These are phyloP conservation scores for Dusona sp. DNA, from an alignment of 2,888 invertebrate species.

Conservation along the genomic window DNA sequence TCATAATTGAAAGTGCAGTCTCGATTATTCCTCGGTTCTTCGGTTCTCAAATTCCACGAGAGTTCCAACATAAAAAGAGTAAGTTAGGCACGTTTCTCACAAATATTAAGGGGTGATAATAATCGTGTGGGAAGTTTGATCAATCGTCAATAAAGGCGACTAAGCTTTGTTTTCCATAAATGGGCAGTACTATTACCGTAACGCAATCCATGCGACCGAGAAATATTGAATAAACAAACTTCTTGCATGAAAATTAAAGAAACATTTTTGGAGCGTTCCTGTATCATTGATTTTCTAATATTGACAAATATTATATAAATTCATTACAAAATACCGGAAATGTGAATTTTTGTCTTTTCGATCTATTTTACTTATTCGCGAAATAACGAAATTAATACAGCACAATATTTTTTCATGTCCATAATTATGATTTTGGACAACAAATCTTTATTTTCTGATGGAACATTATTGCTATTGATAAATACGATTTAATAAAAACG, in stretches of 20 bases:
- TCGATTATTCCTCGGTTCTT: not conserved
- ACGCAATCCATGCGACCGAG: not conserved
- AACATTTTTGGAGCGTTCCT: not conserved
- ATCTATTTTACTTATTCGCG: not conserved
- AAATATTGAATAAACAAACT: not conserved
- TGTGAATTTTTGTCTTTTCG: not conserved
- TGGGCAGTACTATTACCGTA: not conserved
- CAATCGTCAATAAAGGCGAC: not conserved
- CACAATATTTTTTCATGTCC: not conserved
- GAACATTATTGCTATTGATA: too few species aligned
- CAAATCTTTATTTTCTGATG: not conserved
- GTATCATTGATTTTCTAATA: not conserved
- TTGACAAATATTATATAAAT: not conserved
- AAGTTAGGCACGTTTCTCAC: not conserved
- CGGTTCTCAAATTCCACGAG: slow-evolving; percentile 3
- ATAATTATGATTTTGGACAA: not conserved
- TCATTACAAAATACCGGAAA: not conserved
- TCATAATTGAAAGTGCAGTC: slow-evolving; percentile 28
- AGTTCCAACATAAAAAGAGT: slow-evolving; percentile 1
- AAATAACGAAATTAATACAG: not conserved
- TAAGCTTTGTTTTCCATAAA: not conserved
- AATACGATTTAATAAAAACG: too few species aligned
- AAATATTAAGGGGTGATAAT: not conserved
- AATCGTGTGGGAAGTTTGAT: slow-evolving; percentile 4
- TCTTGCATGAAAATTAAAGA: not conserved